phyloP scores from a whole-genome alignment of 2,888 invertebrate genomes.

The Hipparchia semele region DNA sequence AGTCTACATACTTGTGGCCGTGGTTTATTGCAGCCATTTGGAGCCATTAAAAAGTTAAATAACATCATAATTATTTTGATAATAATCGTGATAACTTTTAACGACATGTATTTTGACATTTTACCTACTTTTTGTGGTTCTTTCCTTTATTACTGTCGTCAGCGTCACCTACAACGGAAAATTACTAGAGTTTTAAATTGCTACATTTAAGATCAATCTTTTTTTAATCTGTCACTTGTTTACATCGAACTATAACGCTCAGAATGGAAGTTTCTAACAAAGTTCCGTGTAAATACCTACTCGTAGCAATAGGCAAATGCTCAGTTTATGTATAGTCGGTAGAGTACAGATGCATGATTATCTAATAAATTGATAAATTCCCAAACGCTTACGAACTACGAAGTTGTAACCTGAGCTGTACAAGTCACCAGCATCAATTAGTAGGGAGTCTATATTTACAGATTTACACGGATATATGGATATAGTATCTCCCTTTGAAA shows the following conservation, averaged over 20 bases:
- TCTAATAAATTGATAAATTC: constrained; percentile 5
- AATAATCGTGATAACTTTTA: constrained; percentile 5
- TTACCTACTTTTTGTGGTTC: not conserved
- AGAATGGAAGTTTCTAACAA: too few species aligned
- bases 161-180: not conserved
- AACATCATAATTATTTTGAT: not conserved
- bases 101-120: constrained; percentile 3
- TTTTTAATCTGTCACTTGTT: too few species aligned
- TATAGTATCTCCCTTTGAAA: not conserved
- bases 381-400: not conserved
- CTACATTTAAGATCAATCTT: too few species aligned
- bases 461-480: not conserved
- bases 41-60: constrained; percentile 2
- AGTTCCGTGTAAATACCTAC: too few species aligned
- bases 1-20: not conserved
- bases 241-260: too few species aligned
- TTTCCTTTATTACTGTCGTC: not conserved
- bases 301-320: too few species aligned
- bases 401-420: constrained; percentile 7
- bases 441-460: not conserved
- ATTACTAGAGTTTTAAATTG: not conserved
- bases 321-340: too few species aligned
- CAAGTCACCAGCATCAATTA: not conserved
- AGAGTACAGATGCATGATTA: too few species aligned
- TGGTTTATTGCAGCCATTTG: not conserved